Base-by-base conservation (phyloP, 53 echinoderm and acorn worm genomes). In the Crossaster papposus region DNA sequence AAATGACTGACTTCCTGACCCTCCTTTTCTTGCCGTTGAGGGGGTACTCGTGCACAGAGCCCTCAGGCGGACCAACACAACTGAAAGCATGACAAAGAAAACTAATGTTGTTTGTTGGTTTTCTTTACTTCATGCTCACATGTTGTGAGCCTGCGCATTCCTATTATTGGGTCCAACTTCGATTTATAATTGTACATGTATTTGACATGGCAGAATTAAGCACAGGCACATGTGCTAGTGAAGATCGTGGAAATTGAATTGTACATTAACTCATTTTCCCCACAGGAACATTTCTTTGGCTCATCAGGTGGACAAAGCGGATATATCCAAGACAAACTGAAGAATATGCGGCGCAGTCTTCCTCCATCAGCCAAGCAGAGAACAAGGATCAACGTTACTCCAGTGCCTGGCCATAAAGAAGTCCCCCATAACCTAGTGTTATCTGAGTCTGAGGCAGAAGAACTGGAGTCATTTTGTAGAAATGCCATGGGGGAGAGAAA, bases 251-350 rank as follows among this genome's bases (percentile, higher is more conserved):
- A 68, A 26, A 5, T 68, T 22, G 28, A 5, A 29, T 23, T 3
- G 8, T 35, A 11, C 4, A 51, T 52, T 6, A 23, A 18, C 24
- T 52, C 31, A 13, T 36, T 37, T 64, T 63, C 38, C 14, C 75
- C 11, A 72, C 51, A 85, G 86, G 86, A 85, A 23, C 72, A 85
- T 32, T 85, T 85, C 51, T 85, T 85, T 34, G 22, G 75, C 24
- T 72, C 86, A 85, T 15, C 31, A 33, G 72, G 72, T 15, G 86
- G 86, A 32, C 86, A 85, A 22, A 85, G 73, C 51, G 86, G 86
- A 0, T 85, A 85, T 58, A 72, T 85, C 14, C 86, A 85, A 28
- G 86, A 85, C 24, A 72, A 85, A 26, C 74, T 85, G 15, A 85
- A 85, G 74, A 85, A 85, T 74, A 36, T 85, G 11, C 32, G 86